Conservation (phyloP, 2,888 invertebrate species). For the Cordilura impudica region DNA sequence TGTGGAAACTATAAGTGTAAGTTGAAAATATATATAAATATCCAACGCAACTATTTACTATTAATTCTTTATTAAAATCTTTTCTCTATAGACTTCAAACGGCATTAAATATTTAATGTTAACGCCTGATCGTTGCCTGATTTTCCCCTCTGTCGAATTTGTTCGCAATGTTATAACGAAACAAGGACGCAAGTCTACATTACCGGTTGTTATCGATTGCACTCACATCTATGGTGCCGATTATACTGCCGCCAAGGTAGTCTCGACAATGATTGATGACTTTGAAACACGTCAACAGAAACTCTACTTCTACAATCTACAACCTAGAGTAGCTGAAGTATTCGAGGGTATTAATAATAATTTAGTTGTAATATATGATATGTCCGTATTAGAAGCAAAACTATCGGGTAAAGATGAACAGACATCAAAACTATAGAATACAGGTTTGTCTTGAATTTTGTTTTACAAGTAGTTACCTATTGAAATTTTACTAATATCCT, state of each 20-base stretch:
- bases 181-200: constrained; percentile 83
- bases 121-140: constrained; percentile 91
- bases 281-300: constrained; percentile 86
- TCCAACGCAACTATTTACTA: not conserved
- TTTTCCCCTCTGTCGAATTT: constrained; percentile 94
- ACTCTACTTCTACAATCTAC: constrained; percentile 89
- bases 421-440: constrained; percentile 50
- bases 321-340: constrained; percentile 88
- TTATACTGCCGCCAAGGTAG: constrained; percentile 90
- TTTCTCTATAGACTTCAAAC: constrained; percentile 79
- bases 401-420: constrained; percentile 75
- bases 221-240: constrained; percentile 93
- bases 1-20: constrained; percentile 87
- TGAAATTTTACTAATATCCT: constrained; percentile 1
- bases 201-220: constrained; percentile 91
- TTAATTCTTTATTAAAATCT: too few species aligned
- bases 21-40: constrained; percentile 64
- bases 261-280: constrained; percentile 86
- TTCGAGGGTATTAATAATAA: constrained; percentile 88
- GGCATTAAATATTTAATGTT: constrained; percentile 89
- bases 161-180: constrained; percentile 91
- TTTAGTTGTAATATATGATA: constrained; percentile 87
- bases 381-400: constrained; percentile 84
- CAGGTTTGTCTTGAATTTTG: constrained; percentile 7
- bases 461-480: not conserved